These are phyloP conservation scores for Gari tellinella DNA, from an alignment of 2,888 invertebrate species.

Conservation along the genomic window DNA sequence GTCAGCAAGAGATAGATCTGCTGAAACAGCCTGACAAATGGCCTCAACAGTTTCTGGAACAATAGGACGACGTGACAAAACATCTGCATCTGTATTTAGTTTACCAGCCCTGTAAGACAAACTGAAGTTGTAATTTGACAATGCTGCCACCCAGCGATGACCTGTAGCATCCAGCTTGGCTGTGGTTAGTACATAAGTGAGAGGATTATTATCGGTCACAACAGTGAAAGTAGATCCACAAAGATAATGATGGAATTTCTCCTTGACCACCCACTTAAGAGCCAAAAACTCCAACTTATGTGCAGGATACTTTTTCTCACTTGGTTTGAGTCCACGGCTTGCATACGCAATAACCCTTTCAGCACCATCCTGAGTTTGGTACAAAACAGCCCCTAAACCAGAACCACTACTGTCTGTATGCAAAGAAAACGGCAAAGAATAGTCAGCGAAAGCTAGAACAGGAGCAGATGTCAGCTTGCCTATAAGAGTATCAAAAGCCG, in stretches of 20 bases:
- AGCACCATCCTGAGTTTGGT: slow-evolving; percentile 6
- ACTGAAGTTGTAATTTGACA: slow-evolving; percentile 21
- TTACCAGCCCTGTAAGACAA: slow-evolving; percentile 10
- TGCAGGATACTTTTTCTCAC: slow-evolving; percentile 16
- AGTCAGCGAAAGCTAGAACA: too few species aligned
- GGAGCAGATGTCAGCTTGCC: slow-evolving; percentile 12
- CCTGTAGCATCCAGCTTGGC: slow-evolving; percentile 36
- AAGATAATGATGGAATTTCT: slow-evolving; percentile 33
- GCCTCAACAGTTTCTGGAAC: too few species aligned
- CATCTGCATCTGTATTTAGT: slow-evolving; percentile 24
- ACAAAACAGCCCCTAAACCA: slow-evolving; percentile 26
- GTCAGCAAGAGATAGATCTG: too few species aligned
- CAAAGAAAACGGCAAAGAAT: slow-evolving; percentile 8
- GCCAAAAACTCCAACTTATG: slow-evolving; percentile 34
- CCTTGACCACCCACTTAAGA: slow-evolving; percentile 33
- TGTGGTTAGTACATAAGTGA: slow-evolving; percentile 22
- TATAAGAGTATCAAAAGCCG: slow-evolving; percentile 12
- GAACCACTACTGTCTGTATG: slow-evolving; percentile 14
- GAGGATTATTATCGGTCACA: too few species aligned
- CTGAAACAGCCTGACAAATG: too few species aligned
- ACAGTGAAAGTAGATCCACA: slow-evolving; percentile 23
- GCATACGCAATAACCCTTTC: slow-evolving; percentile 27
- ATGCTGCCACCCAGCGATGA: slow-evolving; percentile 27
- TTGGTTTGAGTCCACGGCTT: slow-evolving; percentile 11
- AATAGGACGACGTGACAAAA: slow-evolving; percentile 5